Evolutionary conservation across 2,797 vertebrate species (phyloP).

Genomic region (Danio jaintianensis): DNA sequence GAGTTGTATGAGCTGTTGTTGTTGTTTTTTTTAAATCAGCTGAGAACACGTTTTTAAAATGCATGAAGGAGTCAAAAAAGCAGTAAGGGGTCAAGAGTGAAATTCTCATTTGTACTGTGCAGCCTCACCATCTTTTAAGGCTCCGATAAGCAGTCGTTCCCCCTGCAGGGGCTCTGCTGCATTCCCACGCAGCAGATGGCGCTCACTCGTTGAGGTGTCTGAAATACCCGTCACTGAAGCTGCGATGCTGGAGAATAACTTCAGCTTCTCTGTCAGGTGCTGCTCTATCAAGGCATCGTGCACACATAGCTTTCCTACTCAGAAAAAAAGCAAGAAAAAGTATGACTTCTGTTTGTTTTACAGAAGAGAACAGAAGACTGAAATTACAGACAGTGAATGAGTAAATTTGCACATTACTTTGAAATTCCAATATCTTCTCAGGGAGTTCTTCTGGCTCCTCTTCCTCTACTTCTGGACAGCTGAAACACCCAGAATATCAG

Average conservation of each 20-base stretch:
- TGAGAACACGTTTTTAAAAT: too few species aligned
- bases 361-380: not conserved
- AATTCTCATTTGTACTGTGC: not conserved
- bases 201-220: constrained; percentile 64
- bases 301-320: constrained; percentile 77
- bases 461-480: constrained; percentile 81
- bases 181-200: constrained; percentile 79
- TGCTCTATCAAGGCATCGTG: constrained; percentile 82
- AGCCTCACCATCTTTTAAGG: constrained; percentile 83
- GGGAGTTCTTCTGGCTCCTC: constrained; percentile 73
- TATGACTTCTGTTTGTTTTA: not conserved
- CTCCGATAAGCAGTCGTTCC: constrained; percentile 79
- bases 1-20: too few species aligned
- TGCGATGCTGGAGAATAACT: constrained; percentile 81
- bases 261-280: constrained; percentile 85
- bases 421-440: constrained; percentile 76
- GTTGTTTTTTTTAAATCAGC: too few species aligned
- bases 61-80: too few species aligned
- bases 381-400: not conserved
- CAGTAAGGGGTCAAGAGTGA: not conserved
- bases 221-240: constrained; percentile 75
- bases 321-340: not conserved
- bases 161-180: constrained; percentile 81
- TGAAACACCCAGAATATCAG: constrained; percentile 61
- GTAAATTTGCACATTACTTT: constrained; percentile 76